Conservation (phyloP, 2,888 invertebrate species). For the Megalurothrips usitatus region DNA sequence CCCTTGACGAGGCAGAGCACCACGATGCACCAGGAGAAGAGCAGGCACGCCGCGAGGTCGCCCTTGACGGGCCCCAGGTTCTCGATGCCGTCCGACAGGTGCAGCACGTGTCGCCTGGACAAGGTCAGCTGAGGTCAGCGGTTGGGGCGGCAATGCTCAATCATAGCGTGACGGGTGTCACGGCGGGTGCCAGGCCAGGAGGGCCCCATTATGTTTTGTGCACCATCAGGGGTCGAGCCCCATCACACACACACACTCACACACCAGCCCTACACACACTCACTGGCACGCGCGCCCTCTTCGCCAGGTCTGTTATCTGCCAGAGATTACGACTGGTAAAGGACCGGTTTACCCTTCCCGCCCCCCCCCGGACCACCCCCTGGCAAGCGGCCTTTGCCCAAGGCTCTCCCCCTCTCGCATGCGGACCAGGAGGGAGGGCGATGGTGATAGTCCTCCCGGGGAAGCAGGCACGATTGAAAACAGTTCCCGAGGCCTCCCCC, state of each 20-base stretch:
- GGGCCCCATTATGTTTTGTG: neutral
- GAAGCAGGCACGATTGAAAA: slow-evolving; percentile 5
- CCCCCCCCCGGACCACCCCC: neutral
- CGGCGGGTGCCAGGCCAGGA: neutral
- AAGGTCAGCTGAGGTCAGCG: neutral
- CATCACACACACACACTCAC: too few relatives aligned
- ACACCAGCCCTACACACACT: too few relatives aligned
- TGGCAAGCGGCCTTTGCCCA: neutral
- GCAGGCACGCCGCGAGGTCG: slow-evolving; percentile 62
- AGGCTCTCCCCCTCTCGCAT: neutral
- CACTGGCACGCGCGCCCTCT: too few relatives aligned
- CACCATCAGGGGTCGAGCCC: too few relatives aligned
- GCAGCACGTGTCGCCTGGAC: slow-evolving; percentile 68
- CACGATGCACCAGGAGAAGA: slow-evolving; percentile 63
- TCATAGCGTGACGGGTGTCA: neutral
- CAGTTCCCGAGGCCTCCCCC: neutral
- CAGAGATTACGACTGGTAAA: neutral
- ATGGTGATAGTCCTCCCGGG: neutral
- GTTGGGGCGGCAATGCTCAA: neutral
- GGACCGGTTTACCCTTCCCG: neutral
- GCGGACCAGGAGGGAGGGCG: neutral
- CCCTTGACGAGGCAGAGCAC: slow-evolving; percentile 66
- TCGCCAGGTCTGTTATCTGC: neutral
- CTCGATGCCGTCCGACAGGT: slow-evolving; percentile 67
- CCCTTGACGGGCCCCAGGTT: slow-evolving; percentile 72